These are phyloP conservation scores for Ichneumon xanthorius DNA, from an alignment of 2,888 invertebrate species.

Conservation along the genomic window DNA sequence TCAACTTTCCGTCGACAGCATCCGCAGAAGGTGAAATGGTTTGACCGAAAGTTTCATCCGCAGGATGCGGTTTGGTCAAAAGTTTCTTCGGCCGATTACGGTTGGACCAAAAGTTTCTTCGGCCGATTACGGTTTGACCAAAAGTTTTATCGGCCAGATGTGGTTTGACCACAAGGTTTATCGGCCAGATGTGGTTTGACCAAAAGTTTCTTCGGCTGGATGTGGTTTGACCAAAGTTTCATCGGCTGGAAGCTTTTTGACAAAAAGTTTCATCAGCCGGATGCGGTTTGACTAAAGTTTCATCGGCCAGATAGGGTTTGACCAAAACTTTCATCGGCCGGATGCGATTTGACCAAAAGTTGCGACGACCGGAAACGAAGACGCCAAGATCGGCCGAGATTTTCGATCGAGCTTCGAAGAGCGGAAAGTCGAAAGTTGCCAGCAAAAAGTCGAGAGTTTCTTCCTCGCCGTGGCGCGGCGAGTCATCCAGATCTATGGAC, in stretches of 20 bases:
- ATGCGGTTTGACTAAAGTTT: neutral
- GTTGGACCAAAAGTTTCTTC: neutral
- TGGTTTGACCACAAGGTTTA: neutral
- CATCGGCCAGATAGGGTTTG: neutral
- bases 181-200: neutral
- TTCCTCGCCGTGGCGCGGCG: slow-evolving; percentile 21
- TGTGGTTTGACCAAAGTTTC: neutral
- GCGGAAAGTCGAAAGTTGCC: slow-evolving; percentile 3
- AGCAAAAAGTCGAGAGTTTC: slow-evolving; percentile 19
- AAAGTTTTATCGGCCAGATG: neutral
- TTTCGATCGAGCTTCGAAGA: neutral
- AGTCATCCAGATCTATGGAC: slow-evolving; percentile 27
- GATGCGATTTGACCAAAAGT: neutral
- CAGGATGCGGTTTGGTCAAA: neutral
- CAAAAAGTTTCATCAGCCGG: neutral
- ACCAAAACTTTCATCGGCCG: neutral
- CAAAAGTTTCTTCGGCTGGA: neutral
- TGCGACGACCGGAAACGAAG: neutral
- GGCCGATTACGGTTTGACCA: neutral
- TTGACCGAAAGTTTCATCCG: neutral
- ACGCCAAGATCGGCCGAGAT: neutral
- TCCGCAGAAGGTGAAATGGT: neutral
- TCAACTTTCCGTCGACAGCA: slow-evolving; percentile 2
- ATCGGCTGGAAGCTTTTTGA: neutral
- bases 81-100: neutral